Evolutionary conservation across 2,888 invertebrate species (phyloP).

Genomic region (Zygothrica quintamaculata): DNA sequence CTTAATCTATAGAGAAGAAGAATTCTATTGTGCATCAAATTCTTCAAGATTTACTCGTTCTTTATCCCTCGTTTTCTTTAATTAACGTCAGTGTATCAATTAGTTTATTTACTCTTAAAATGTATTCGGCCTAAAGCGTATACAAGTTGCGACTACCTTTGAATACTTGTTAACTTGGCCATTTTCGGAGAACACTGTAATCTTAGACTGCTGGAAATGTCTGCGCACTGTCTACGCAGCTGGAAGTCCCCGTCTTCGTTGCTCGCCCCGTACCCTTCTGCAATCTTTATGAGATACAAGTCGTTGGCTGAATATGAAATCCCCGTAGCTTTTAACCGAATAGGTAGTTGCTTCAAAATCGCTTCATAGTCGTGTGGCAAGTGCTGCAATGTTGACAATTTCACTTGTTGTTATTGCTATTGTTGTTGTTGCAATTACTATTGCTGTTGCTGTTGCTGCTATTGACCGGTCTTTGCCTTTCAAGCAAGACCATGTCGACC

Average conservation of each 20-base stretch:
- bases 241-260: slow-evolving; percentile 58
- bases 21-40: too few relatives aligned
- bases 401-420: slow-evolving; percentile 25
- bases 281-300: too few relatives aligned
- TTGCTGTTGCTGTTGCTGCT: slow-evolving; percentile 36
- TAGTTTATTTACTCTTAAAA: too few relatives aligned
- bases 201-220: slow-evolving; percentile 53
- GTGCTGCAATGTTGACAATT: slow-evolving; percentile 12
- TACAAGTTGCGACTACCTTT: slow-evolving; percentile 27
- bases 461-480: slow-evolving; percentile 55
- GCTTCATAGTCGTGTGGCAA: not conserved
- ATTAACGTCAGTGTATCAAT: slow-evolving; percentile 8
- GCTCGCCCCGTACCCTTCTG: slow-evolving; percentile 13
- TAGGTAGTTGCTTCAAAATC: not conserved
- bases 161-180: slow-evolving; percentile 17
- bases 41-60: too few relatives aligned
- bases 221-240: slow-evolving; percentile 76
- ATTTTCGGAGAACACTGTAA: slow-evolving; percentile 51
- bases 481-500: slow-evolving; percentile 40
- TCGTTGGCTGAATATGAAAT: slow-evolving; percentile 27
- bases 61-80: too few relatives aligned
- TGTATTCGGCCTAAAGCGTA: slow-evolving; percentile 39
- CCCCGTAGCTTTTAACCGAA: slow-evolving; percentile 49
- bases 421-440: slow-evolving; percentile 35
- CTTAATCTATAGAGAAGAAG: too few relatives aligned